Conservation (phyloP, 35 echinoderm and acorn worm species). For the Apostichopus parvimensis region DNA sequence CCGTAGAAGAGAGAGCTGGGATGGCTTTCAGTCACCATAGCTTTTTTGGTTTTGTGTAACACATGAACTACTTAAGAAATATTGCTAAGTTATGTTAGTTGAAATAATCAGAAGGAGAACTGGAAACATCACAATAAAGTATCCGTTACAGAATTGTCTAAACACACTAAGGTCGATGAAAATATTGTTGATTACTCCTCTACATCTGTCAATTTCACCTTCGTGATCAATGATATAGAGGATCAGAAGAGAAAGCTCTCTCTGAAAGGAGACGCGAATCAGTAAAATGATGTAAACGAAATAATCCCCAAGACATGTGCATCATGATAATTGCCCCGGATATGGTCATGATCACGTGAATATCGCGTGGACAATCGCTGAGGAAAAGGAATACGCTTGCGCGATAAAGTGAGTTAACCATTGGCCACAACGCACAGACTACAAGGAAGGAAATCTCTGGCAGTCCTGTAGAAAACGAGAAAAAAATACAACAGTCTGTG, state of each 20-base stretch:
- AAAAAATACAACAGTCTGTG: not conserved
- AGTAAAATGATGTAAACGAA: slow-evolving; percentile 17
- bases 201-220: not conserved
- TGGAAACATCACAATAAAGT: not conserved
- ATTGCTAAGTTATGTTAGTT: not conserved
- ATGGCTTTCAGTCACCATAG: not conserved
- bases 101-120: not conserved
- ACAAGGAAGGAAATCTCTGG: not conserved
- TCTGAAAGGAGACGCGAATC: slow-evolving; percentile 12
- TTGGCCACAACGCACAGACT: not conserved
- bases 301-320: not conserved
- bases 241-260: slow-evolving; percentile 17
- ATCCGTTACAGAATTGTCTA: not conserved
- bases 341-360: not conserved
- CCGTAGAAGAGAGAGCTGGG: no score
- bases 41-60: not conserved
- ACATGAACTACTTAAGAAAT: not conserved
- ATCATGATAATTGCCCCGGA: not conserved
- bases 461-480: slow-evolving; percentile 2
- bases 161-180: not conserved
- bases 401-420: not conserved
- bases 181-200: not conserved
- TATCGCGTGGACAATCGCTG: not conserved
- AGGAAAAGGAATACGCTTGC: not conserved
- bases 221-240: slow-evolving; percentile 12